Conservation (phyloP, 2,113 vertebrate genomes). For the Melospiza georgiana region DNA sequence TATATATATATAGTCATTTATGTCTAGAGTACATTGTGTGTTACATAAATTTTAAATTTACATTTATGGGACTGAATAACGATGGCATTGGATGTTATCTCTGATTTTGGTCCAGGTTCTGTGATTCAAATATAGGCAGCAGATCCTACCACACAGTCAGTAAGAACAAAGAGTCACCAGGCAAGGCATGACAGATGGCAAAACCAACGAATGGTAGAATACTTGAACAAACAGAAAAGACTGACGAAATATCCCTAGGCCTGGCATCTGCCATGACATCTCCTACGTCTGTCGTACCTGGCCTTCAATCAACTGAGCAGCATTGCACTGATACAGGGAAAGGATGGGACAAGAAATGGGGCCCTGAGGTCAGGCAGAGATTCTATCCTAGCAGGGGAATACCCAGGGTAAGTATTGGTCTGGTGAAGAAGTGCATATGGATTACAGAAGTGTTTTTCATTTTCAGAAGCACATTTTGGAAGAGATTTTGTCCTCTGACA, state of each 20-base stretch:
- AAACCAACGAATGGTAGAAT: not conserved
- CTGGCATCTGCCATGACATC: constrained; percentile 23
- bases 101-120: not conserved
- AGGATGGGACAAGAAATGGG: not conserved
- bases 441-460: not conserved
- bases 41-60: not conserved
- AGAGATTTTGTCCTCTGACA: not conserved
- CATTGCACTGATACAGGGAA: not conserved
- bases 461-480: not conserved
- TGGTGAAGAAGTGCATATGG: not conserved
- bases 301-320: not conserved
- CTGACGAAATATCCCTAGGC: constrained; percentile 13
- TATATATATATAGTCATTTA: not conserved
- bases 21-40: not conserved
- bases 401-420: not conserved
- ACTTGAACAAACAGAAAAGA: not conserved
- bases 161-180: not conserved
- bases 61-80: not conserved
- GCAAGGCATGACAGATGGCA: constrained; percentile 27
- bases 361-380: not conserved
- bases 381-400: not conserved
- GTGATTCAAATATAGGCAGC: not conserved
- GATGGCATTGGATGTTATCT: not conserved
- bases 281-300: constrained; percentile 27
- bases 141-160: not conserved